phyloP scores from a whole-genome alignment of 2,797 vertebrate genomes.

The Channa striata region DNA sequence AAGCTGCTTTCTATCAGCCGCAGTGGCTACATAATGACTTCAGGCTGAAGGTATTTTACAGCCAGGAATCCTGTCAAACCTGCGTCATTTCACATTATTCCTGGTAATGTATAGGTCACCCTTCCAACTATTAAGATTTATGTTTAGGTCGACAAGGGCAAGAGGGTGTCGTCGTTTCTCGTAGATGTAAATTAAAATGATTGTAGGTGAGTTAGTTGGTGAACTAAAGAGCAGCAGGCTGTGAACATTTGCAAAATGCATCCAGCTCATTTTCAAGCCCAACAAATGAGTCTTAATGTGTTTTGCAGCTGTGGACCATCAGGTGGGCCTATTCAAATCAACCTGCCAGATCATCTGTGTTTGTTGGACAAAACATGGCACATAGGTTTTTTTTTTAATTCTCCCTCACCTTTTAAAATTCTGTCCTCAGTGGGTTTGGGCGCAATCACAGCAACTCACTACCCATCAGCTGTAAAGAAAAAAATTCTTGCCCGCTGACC shows the following conservation, averaged over 20 bases:
- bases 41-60: constrained; percentile 72
- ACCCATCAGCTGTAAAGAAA: constrained; percentile 72
- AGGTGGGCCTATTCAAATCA: constrained; percentile 87
- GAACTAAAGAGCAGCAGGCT: constrained; percentile 60
- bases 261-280: constrained; percentile 86
- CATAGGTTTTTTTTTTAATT: constrained; percentile 84
- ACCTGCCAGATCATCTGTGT: constrained; percentile 91
- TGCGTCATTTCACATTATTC: constrained; percentile 73
- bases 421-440: constrained; percentile 58
- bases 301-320: constrained; percentile 87
- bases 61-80: constrained; percentile 69
- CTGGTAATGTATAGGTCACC: constrained; percentile 51
- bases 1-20: constrained; percentile 79
- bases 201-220: constrained; percentile 12
- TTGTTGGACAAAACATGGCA: constrained; percentile 99
- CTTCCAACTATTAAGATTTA: constrained; percentile 46
- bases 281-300: constrained; percentile 87
- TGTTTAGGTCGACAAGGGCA: constrained; percentile 33
- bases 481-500: constrained; percentile 55
- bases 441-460: constrained; percentile 63
- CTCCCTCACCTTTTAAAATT: constrained; percentile 68
- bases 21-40: constrained; percentile 75
- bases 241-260: constrained; percentile 84
- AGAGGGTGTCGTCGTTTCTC: constrained; percentile 23
- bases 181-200: constrained; percentile 21